Base-by-base conservation (phyloP, 2,113 vertebrate genomes). In the Loxodonta africana region DNA sequence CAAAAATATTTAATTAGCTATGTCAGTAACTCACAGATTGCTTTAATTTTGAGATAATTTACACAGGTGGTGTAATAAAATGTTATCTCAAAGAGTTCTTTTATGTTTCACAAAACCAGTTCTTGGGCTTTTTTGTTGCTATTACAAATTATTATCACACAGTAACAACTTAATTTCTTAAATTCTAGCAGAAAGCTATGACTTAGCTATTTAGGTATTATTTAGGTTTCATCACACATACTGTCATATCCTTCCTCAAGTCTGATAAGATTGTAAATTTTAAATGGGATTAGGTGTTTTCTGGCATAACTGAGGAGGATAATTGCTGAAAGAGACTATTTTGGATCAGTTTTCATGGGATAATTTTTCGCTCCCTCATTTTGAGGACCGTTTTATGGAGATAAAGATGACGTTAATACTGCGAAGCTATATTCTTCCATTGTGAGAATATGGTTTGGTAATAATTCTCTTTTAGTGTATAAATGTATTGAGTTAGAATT, bases 41-140 rank as follows among this genome's bases (percentile, higher is more conserved):
- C 17, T 57, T 88, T 46, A 90, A 86, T 78, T 84, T 88, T 82
- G 33, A 83, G 37, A 82, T 74, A 83, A 48, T 92, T 96, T 89
- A n/a, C 23, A 51, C 0, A 73, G 12, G 8, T 77, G 9, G 1
- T 23, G 62, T n/a, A 57, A 89, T 65, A 91, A 25, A 44, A 5
- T 51, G 33, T 65, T 44, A 37, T 65, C 37, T 90, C 28, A 37
- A 46, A 83, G 4, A 77, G 1, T 41, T 1, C 71, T 51, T 48
- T 91, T n/a, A 8, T 92, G 51, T 90, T 94, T 25, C 8, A 77
- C 86, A 3, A 65, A 85, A 37, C 4, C 26, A 37, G 11, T 30
- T 82, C 25, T 21, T 81, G 1, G 4, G 10, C 18, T 21, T 0
- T 21, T 11, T 26, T 78, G 12, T 78, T 26, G 83, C 23, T 26